Percentiles rank a stretch among this genome's conserved stretches.
Evolutionary conservation across 2,113 vertebrate genomes (phyloP).

Genomic region (Henicopernis longicauda): DNA sequence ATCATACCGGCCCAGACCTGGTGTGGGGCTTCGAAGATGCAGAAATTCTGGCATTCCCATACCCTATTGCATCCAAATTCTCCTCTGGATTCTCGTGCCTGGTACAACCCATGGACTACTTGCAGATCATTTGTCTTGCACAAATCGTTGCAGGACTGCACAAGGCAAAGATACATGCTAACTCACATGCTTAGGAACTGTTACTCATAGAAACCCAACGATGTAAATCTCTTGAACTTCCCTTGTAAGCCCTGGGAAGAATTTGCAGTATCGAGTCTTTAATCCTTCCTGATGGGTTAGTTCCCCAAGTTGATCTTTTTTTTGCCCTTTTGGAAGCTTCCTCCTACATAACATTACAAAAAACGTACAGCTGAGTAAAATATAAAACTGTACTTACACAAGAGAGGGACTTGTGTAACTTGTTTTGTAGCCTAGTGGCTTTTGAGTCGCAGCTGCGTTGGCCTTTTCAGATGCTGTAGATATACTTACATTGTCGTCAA

Average conservation of each 20-base stretch:
- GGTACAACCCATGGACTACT: not conserved
- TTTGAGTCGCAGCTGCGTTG: not conserved
- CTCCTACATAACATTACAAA: not conserved
- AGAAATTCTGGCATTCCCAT: not conserved
- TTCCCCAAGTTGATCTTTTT: not conserved
- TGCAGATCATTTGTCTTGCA: not conserved
- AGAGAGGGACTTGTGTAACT: not conserved
- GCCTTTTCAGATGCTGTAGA: not conserved
- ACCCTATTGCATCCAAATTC: not conserved
- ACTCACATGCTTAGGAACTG: not conserved
- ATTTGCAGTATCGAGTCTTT: not conserved
- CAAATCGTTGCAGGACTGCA: not conserved
- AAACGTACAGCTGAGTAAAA: not conserved
- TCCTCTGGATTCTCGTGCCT: not conserved
- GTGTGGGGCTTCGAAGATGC: not conserved
- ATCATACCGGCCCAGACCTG: not conserved
- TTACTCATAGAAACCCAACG: not conserved
- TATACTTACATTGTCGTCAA: not conserved
- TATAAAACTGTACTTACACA: not conserved
- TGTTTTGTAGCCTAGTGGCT: not conserved
- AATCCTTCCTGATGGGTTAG: not conserved
- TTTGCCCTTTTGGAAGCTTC: not conserved
- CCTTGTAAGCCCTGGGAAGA: not conserved
- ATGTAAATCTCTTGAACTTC: not conserved
- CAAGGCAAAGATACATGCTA: not conserved